Conservation (phyloP, 2,888 invertebrate genomes). For the Caenorhabditis macrosperma region DNA sequence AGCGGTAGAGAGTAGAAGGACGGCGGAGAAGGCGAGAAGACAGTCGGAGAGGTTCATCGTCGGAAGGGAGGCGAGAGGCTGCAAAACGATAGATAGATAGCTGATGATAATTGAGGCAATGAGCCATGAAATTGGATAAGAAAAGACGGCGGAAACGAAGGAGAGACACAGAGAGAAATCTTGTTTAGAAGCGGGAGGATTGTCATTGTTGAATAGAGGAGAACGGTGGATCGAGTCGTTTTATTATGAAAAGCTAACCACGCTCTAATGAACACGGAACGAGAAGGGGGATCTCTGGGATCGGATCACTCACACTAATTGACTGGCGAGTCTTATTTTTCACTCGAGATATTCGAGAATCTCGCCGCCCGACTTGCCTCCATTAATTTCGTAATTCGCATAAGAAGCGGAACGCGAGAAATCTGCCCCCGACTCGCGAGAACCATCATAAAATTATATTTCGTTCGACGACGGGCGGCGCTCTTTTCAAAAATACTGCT, state of each 20-base stretch:
- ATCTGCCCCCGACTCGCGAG: not conserved
- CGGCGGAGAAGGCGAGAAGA: slow-evolving; percentile 18
- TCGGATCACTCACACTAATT: no score
- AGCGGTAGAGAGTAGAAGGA: slow-evolving; percentile 25
- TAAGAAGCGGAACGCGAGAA: not conserved
- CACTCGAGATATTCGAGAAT: slow-evolving; percentile 22
- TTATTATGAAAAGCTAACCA: not conserved
- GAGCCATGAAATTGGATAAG: slow-evolving; percentile 53
- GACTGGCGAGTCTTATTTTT: no score
- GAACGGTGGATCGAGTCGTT: slow-evolving; percentile 14
- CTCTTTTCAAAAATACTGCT: not conserved
- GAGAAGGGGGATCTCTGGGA: no score
- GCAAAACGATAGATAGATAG: slow-evolving; percentile 23
- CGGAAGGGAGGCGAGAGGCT: slow-evolving; percentile 4
- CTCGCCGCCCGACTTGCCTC: not conserved
- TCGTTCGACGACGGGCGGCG: slow-evolving; percentile 4
- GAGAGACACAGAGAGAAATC: slow-evolving; percentile 37
- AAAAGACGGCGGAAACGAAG: not conserved
- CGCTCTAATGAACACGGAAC: not conserved
- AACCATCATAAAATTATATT: slow-evolving; percentile 38
- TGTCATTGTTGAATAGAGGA: slow-evolving; percentile 5
- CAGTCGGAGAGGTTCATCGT: slow-evolving; percentile 37
- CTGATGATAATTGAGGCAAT: slow-evolving; percentile 51
- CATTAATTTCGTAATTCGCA: slow-evolving; percentile 38
- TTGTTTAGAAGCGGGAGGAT: slow-evolving; percentile 17